These are phyloP conservation scores for Uromys caudimaculatus DNA, from an alignment of 2,797 vertebrate species.

Conservation along the genomic window DNA sequence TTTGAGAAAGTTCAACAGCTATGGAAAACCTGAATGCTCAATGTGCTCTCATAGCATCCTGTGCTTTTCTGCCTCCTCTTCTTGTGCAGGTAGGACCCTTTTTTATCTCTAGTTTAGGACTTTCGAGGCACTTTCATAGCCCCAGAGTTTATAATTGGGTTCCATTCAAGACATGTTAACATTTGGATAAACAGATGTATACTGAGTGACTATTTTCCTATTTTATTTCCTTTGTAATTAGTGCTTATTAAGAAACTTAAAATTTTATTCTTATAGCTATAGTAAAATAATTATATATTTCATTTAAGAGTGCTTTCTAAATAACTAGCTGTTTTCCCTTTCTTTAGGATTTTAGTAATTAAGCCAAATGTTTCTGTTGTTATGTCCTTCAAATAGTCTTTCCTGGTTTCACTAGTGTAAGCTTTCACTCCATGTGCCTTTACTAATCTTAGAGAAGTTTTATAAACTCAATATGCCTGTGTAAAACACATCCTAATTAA, in stretches of 20 bases:
- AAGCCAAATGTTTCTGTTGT: slow-evolving; percentile 33
- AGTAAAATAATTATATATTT: slow-evolving; percentile 61
- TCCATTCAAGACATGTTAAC: slow-evolving; percentile 16
- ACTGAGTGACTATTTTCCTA: slow-evolving; percentile 22
- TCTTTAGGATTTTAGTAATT: slow-evolving; percentile 57
- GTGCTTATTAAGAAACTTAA: slow-evolving; percentile 55
- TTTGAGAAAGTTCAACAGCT: slow-evolving; percentile 82
- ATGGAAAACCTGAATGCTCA: slow-evolving; percentile 82
- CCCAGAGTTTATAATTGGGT: background rate
- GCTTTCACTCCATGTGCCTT: slow-evolving; percentile 22
- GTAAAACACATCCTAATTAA: slow-evolving; percentile 9
- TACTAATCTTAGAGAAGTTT: slow-evolving; percentile 51
- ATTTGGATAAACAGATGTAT: slow-evolving; percentile 40
- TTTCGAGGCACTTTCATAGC: slow-evolving; percentile 59
- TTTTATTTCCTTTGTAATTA: slow-evolving; percentile 49
- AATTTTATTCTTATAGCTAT: slow-evolving; percentile 37
- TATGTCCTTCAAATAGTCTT: slow-evolving; percentile 26
- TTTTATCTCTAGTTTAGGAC: slow-evolving; percentile 77
- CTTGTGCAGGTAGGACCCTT: slow-evolving; percentile 79
- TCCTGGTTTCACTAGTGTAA: slow-evolving; percentile 2
- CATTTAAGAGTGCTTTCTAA: slow-evolving; percentile 39
- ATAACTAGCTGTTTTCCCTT: slow-evolving; percentile 4
- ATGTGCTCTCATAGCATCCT: slow-evolving; percentile 80
- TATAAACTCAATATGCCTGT: background rate
- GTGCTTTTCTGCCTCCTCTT: slow-evolving; percentile 81